Evolutionary conservation across 1,140 invertebrate genomes (phyloP).

Genomic region (Hylaeus volcanicus): DNA sequence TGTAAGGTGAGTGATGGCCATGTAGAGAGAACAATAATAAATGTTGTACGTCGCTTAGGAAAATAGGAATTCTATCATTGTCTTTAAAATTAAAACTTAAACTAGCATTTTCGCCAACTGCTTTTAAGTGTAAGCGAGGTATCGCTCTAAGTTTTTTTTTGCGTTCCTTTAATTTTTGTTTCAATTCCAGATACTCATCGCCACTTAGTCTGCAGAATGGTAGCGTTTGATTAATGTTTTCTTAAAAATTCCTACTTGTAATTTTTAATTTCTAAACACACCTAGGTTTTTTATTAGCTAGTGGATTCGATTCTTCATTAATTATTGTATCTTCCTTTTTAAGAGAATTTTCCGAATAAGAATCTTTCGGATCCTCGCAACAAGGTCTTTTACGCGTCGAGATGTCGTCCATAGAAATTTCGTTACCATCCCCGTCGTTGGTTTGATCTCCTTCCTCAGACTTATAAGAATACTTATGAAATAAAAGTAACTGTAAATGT

Average conservation of each 20-base stretch:
- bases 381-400: constrained; percentile 59
- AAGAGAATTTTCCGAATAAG: neutral
- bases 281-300: constrained; percentile 68
- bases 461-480: constrained; percentile 33
- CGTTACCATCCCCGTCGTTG: constrained; percentile 2
- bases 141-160: constrained; percentile 80
- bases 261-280: neutral
- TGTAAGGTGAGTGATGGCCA: constrained; percentile 85
- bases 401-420: constrained; percentile 11
- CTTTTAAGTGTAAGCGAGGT: constrained; percentile 83
- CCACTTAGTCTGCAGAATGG: constrained; percentile 71
- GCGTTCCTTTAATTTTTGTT: constrained; percentile 81
- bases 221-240: neutral
- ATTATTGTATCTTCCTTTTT: constrained; percentile 10
- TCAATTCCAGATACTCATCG: constrained; percentile 81
- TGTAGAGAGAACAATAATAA: constrained; percentile 88
- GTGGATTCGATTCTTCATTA: constrained; percentile 32
- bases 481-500: neutral
- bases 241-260: neutral
- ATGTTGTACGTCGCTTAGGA: constrained; percentile 91
- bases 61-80: constrained; percentile 86
- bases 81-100: constrained; percentile 76
- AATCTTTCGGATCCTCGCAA: constrained; percentile 28
- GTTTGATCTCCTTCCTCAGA: neutral
- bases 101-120: constrained; percentile 83